Evolutionary conservation across 1,140 invertebrate genomes (phyloP), one percentile per base, ranked within the genome.

Genomic region (Hyles vespertilio): DNA sequence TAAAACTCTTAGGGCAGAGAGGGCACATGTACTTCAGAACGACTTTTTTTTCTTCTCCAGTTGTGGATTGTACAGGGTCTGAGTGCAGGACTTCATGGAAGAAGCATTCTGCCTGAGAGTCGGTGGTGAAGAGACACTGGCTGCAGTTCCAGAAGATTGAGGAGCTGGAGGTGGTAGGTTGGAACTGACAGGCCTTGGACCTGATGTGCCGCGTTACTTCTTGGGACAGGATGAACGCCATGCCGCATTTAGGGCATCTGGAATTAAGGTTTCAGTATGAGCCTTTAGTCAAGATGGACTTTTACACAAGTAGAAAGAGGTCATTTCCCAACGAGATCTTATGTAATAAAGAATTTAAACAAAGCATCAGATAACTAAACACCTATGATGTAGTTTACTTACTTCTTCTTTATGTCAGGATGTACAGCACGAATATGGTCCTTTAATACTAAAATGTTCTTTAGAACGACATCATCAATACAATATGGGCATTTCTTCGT

Each of bases 131-230:
- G 6, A 84, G 72, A 57, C 87, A 89, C 34, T 88, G 77, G 61
- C 81, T 83, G 65, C 89, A 90, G 61, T 84, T 89, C 88, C 89
- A 90, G n/a, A 84, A 70, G 5, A 83, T 74, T 3, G 75, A 66
- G 2, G 69, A 61, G 32, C 59, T 77, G 3, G 62, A 59, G 10
- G 59, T 58, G 3, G 58, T 54, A 22, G 72, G 69, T 22, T 74
- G 62, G 61, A 91, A 90, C 56, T 85, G 74, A 51, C 92, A 93
- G 2, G 90, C 84, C 59, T 92, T 92, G 36, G 75, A 83, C 58
- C 91, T 83, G 0, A 94, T 91, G 71, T 96, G 95, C 10, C 91
- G 90, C 0, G 93, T 92, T 5, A 95, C 87, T 68, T 95, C 94
- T 87, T 96, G 94, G 1, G 93, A 90, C 0, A 95, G 80, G 1